These are phyloP conservation scores for Crocidura indochinensis DNA, from an alignment of 2,797 vertebrate genomes.

Conservation along the genomic window DNA sequence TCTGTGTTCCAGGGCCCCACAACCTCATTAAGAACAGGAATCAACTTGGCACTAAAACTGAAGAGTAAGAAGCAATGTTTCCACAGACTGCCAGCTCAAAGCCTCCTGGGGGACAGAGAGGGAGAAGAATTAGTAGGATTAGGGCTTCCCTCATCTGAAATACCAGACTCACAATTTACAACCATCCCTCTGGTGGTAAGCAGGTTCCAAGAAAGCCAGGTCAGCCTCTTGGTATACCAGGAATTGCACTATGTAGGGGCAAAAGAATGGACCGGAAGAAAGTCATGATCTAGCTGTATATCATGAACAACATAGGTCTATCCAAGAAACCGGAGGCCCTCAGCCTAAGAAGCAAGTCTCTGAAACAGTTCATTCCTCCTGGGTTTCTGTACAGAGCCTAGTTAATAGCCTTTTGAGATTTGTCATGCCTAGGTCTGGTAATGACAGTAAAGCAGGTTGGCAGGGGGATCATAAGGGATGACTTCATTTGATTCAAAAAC, in stretches of 20 bases:
- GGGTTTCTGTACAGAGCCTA: too few relatives aligned
- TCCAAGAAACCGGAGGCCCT: too few relatives aligned
- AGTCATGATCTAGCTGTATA: not conserved
- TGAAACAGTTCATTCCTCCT: too few relatives aligned
- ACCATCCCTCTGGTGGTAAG: not conserved
- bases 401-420: too few relatives aligned
- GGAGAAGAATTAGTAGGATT: too few relatives aligned
- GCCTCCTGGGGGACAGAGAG: not conserved
- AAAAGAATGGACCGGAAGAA: not conserved
- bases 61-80: not conserved
- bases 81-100: not conserved
- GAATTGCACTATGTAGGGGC: too few relatives aligned
- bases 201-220: not conserved
- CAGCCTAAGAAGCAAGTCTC: too few relatives aligned
- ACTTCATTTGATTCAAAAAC: not conserved
- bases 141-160: not conserved
- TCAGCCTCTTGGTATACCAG: not conserved
- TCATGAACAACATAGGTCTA: too few relatives aligned
- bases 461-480: too few relatives aligned
- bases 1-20: fast-evolving
- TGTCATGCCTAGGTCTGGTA: too few relatives aligned
- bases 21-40: not conserved
- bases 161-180: not conserved
- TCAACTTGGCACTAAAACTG: not conserved
- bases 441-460: too few relatives aligned